Evolutionary conservation across 2,113 vertebrate genomes (phyloP).

Genomic region (Pristiophorus japonicus): DNA sequence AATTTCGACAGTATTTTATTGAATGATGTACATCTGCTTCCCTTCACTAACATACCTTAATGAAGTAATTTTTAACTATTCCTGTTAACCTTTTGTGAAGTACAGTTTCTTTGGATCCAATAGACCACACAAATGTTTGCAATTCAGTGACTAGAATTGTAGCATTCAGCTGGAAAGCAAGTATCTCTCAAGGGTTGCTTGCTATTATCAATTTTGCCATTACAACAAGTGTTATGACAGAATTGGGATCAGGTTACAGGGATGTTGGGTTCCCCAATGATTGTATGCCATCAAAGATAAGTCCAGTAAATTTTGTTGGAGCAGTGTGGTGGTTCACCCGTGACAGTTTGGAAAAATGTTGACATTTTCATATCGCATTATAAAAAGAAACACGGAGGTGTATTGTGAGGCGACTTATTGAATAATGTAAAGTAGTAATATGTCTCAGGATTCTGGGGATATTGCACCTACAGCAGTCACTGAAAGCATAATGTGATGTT

Average conservation of each 20-base stretch:
- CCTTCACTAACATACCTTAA: slow-evolving; percentile 30
- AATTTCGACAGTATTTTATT: slow-evolving; percentile 27
- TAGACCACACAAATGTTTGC: slow-evolving; percentile 19
- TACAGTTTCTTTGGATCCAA: neutral
- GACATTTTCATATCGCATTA: neutral
- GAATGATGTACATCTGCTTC: slow-evolving; percentile 34
- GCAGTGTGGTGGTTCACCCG: neutral
- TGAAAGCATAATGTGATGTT: neutral
- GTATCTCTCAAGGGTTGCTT: neutral
- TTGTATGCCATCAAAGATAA: neutral
- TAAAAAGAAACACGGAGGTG: neutral
- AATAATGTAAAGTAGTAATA: neutral
- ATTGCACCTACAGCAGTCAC: neutral
- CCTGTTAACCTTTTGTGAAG: slow-evolving; percentile 22
- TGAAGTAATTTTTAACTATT: slow-evolving; percentile 31
- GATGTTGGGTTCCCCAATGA: neutral
- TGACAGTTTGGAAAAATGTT: neutral
- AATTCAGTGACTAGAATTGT: neutral
- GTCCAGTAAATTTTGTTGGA: neutral
- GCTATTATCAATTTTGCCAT: neutral
- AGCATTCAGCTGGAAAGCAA: neutral
- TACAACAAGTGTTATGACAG: neutral
- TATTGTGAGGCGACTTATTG: neutral
- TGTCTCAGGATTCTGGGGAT: neutral
- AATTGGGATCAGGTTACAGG: neutral